phyloP scores from a whole-genome alignment of 35 echinoderm and acorn worm genomes.

The Heliocidaris erythrogramma region DNA sequence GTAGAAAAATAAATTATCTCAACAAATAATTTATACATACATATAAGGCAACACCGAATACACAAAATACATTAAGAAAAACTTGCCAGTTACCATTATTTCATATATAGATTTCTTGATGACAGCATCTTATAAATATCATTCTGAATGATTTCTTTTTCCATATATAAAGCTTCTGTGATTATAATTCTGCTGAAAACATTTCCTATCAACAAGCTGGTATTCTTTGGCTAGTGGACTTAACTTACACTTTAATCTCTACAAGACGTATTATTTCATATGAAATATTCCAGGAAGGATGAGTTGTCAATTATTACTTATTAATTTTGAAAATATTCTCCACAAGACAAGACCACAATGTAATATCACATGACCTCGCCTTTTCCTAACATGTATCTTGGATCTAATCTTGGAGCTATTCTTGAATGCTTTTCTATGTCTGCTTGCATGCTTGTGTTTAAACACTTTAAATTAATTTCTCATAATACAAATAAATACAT shows the following conservation, averaged over 20 bases:
- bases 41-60: constrained; percentile 6
- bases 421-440: neutral
- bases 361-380: no score
- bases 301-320: no score
- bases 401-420: neutral
- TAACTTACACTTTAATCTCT: neutral
- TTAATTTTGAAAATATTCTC: no score
- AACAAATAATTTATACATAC: constrained; percentile 20
- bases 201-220: neutral
- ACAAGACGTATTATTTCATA: neutral
- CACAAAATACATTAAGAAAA: neutral
- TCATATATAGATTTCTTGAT: neutral
- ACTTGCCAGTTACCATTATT: neutral
- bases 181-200: constrained; percentile 3
- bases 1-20: constrained; percentile 43
- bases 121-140: neutral
- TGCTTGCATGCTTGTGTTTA: neutral
- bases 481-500: neutral
- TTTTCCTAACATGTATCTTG: neutral
- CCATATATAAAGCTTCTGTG: neutral
- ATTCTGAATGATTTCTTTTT: neutral
- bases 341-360: no score
- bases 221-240: neutral
- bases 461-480: neutral
- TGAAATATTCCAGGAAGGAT: neutral